Evolutionary conservation across 2,797 vertebrate genomes (phyloP).

Genomic region (Iguana delicatissima): DNA sequence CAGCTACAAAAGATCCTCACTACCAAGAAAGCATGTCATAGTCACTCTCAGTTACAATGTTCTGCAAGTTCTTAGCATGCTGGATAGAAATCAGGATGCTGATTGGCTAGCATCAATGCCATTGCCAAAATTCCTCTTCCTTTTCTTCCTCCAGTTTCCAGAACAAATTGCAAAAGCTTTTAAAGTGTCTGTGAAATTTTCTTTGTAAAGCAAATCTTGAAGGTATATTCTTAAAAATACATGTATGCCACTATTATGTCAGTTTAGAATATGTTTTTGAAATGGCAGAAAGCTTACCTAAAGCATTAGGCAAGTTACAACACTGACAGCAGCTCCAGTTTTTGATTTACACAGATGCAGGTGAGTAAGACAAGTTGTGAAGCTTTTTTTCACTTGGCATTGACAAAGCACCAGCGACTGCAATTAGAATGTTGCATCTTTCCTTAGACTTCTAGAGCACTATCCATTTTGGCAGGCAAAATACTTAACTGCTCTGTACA

Average conservation of each 20-base stretch:
- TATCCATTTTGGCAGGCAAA: neutral
- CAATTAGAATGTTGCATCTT: neutral
- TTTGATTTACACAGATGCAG: neutral
- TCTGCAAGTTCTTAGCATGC: neutral
- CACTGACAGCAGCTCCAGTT: neutral
- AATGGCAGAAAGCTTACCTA: neutral
- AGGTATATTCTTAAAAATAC: constrained; percentile 4
- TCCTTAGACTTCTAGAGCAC: neutral
- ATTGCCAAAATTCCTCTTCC: neutral
- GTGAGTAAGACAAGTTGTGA: neutral
- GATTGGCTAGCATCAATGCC: neutral
- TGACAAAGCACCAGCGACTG: neutral
- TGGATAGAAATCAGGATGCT: neutral
- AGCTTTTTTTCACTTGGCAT: neutral
- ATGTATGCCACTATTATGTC: neutral
- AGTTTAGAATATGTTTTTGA: neutral
- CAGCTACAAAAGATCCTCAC: neutral
- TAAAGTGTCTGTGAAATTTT: neutral
- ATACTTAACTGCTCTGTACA: neutral
- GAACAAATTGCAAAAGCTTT: neutral
- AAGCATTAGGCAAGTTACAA: neutral
- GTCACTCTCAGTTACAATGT: too few relatives aligned
- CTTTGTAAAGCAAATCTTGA: neutral
- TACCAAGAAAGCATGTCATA: neutral
- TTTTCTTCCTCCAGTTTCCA: neutral